Evolutionary conservation across 2,888 invertebrate species (phyloP).

Genomic region (Prionchulus punctatus): DNA sequence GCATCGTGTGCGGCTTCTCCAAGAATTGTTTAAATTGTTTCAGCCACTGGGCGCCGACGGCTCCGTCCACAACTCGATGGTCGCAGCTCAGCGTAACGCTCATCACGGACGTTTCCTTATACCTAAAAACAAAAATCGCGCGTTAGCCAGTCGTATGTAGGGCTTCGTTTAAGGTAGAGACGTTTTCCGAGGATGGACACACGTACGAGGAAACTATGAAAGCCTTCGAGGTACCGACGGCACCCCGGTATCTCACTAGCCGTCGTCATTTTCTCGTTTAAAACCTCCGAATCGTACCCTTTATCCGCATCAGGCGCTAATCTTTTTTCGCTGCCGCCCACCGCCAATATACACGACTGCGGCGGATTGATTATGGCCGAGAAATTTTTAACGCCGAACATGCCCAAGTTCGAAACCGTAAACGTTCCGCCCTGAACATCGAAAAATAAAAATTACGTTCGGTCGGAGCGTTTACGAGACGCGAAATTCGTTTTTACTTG

Average conservation of each 20-base stretch:
- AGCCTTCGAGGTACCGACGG: no score
- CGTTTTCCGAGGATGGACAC: no score
- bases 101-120: slow-evolving; percentile 49
- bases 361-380: slow-evolving; percentile 90
- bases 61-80: slow-evolving; percentile 92
- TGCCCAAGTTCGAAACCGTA: slow-evolving; percentile 81
- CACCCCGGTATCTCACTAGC: no score
- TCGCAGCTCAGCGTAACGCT: slow-evolving; percentile 87
- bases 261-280: neutral
- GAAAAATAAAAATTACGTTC: slow-evolving; percentile 1
- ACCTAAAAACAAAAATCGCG: slow-evolving; percentile 6
- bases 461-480: no score
- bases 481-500: slow-evolving; percentile 48
- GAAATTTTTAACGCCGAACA: slow-evolving; percentile 76
- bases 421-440: slow-evolving; percentile 64
- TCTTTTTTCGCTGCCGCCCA: slow-evolving; percentile 60
- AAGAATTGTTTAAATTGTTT: slow-evolving; percentile 67
- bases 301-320: slow-evolving; percentile 55
- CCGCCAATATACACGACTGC: slow-evolving; percentile 72
- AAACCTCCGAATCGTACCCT: slow-evolving; percentile 47
- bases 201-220: no score
- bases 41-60: slow-evolving; percentile 91
- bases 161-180: no score
- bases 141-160: no score
- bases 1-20: slow-evolving; percentile 83